Evolutionary conservation across 2,888 invertebrate genomes (phyloP).

Genomic region (Melieria crassipennis): DNA sequence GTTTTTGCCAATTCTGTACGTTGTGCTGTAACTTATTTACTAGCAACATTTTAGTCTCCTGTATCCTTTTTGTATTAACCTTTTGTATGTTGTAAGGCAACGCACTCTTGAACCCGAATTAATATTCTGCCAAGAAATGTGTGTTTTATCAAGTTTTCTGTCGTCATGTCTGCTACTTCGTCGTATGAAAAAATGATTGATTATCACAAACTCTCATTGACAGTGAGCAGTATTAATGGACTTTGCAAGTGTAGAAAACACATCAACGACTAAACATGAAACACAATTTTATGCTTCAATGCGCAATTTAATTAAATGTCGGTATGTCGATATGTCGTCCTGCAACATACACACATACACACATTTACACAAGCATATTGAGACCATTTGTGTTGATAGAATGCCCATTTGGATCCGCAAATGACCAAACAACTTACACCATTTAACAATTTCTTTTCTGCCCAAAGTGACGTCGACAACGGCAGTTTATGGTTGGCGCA

Average conservation of each 20-base stretch:
- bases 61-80: too few species aligned
- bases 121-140: not conserved
- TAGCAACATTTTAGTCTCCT: too few species aligned
- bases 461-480: too few species aligned
- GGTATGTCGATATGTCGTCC: not conserved
- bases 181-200: slow-evolving; percentile 42
- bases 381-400: too few species aligned
- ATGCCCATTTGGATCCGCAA: not conserved
- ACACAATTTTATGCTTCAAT: slow-evolving; percentile 43
- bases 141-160: not conserved
- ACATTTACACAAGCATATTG: too few species aligned
- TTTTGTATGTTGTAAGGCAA: too few species aligned
- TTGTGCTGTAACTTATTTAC: too few species aligned
- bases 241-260: slow-evolving; percentile 31
- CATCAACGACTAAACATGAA: not conserved
- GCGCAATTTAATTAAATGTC: slow-evolving; percentile 45
- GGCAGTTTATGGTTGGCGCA: not conserved
- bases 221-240: slow-evolving; percentile 46
- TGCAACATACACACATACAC: too few species aligned
- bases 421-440: slow-evolving; percentile 1
- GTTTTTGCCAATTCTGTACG: too few species aligned
- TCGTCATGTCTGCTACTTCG: slow-evolving; percentile 8
- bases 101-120: not conserved
- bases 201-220: slow-evolving; percentile 43
- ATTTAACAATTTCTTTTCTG: slow-evolving; percentile 7